Evolutionary conservation across 2,888 invertebrate species (phyloP), one percentile per base, ranked within the genome.

Genomic region (Ochropleura plecta): DNA sequence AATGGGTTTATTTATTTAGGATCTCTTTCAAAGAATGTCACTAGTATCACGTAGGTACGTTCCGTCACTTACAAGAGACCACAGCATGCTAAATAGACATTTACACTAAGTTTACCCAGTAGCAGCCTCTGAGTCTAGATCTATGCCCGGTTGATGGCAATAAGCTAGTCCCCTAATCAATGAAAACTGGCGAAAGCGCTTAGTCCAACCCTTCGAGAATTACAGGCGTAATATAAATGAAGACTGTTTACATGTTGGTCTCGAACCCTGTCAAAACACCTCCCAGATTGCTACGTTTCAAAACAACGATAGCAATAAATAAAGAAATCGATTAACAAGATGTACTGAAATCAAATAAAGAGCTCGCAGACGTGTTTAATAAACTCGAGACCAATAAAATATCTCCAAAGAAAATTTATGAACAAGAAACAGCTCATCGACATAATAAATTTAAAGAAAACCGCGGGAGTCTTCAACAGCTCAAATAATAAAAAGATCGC

Each of bases 401-500:
- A 73, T 60, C 62, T 71, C 42, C 44, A 62, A 76, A 62, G 55
- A 73, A 66, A 76, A 84, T 85, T 74, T 82, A 84, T 70, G 64
- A 74, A 76, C 73, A 68, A 60, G 78, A 71, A 72, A 74, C 63
- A 78, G 48, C 65, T 74, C 73, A 81, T 78, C 82, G 71, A 62
- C 55, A 69, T 9, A 82, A 83, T 85, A 83, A 84, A 83, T 85
- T 78, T 66, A 67, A 74, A 70, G 44, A 60, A 67, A 76, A 77
- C 82, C 46, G 62, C 85, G 68, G 85, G 77, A 81, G 85, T 73
- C 71, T 81, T 81, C 75, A 78, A 81, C 81, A 66, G 66, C 60
- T 75, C 62, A 76, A 79, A 76, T 81, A 86, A 86, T 81, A 88
- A 86, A 87, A 84, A 77, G 76, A 77, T 81, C 73, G 69, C 72